Evolutionary conservation across 2,113 vertebrate genomes (phyloP).

Genomic region (Microcebus murinus): DNA sequence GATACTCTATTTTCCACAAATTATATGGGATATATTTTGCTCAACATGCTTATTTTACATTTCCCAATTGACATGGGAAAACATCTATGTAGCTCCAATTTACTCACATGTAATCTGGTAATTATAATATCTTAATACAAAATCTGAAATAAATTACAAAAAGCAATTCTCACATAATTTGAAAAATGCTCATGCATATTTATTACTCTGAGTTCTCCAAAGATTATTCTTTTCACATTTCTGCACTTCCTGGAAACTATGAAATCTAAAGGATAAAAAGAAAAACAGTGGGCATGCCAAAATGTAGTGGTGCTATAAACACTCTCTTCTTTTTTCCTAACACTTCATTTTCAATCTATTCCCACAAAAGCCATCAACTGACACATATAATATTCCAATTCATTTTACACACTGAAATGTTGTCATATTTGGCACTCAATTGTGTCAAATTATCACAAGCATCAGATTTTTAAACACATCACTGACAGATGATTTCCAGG

Average conservation of each 20-base stretch:
- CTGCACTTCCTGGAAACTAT: not conserved
- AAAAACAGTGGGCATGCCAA: not conserved
- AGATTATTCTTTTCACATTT: constrained; percentile 44
- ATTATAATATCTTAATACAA: constrained; percentile 50
- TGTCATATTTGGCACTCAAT: not conserved
- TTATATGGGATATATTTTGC: not conserved
- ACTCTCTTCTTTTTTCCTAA: not conserved
- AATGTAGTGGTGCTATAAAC: not conserved
- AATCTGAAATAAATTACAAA: constrained; percentile 63
- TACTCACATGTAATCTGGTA: constrained; percentile 38
- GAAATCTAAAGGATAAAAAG: constrained; percentile 30
- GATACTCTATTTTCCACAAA: not conserved
- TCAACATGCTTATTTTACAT: not conserved
- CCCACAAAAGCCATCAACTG: not conserved
- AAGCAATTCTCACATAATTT: constrained; percentile 64
- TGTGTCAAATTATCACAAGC: constrained; percentile 33
- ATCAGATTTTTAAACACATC: constrained; percentile 26
- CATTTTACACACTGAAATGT: constrained; percentile 12
- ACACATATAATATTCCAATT: constrained; percentile 18
- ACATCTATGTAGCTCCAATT: not conserved
- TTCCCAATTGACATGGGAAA: not conserved
- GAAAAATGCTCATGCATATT: constrained; percentile 59
- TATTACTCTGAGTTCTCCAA: constrained; percentile 37
- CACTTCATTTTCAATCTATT: constrained; percentile 42
- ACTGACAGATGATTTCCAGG: constrained; percentile 13